Evolutionary conservation across 2,113 vertebrate species (phyloP), one percentile per base, ranked within the genome.

Genomic region (Chloropsis hardwickii): DNA sequence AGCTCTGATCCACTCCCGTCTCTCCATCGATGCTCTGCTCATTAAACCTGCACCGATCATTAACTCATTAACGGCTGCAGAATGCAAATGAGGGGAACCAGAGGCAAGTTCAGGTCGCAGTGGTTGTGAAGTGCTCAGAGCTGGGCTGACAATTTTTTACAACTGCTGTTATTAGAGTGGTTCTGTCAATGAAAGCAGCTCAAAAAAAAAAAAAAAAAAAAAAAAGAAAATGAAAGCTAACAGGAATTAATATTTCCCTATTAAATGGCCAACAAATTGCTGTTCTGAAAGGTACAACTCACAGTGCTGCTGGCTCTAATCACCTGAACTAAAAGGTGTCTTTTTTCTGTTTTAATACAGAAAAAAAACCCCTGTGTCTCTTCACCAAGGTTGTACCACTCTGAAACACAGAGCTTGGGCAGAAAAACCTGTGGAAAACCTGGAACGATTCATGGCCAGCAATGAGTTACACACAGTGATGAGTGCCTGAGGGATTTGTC

Each of bases 21-120:
- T 70, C 92, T 92, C 50, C 74, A 89, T 54, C 95, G 96, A 69
- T 71, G 92, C 92, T 90, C 45, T 84, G 22, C 25, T 97, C 96
- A 96, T 98, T 98, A 96, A 95, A 87, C 70, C 44, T 13, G n/a
- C 71, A 22, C 79, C 90, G 67, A 22, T 67, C 89, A 79, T 96
- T 97, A 96, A 93, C 64, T 91, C 94, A 94, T 97, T 96, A 97
- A 96, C 95, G 95, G 87, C 92, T 21, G 69, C 54, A 37, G 42
- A 76, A 70, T 66, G 54, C 62, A 84, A 84, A 94, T 48, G 56
- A 27, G 58, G 35, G 37, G 25, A 57, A 14, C 21, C 50, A 45
- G n/a, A 39, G 74, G 44, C 45, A 19, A 79, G 65, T 70, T 33
- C 10, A 44, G 28, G 25, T 67, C 53, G 37, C 84, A 42, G 71